Evolutionary conservation across 2,113 vertebrate genomes (phyloP), one percentile per base, ranked within the genome.

Genomic region (Eptatretus burgeri): DNA sequence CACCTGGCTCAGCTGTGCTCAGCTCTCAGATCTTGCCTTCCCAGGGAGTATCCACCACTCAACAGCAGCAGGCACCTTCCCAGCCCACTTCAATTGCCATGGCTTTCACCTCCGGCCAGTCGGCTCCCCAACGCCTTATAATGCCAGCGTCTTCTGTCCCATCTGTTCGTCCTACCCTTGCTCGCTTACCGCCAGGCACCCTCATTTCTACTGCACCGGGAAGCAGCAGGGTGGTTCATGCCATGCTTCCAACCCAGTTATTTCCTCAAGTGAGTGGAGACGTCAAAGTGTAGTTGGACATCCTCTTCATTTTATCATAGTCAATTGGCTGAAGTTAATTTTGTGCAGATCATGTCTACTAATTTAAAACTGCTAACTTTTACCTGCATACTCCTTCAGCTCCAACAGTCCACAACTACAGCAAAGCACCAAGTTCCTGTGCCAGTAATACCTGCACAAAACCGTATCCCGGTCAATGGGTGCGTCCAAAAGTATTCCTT

Each of bases 61-160:
- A 91, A 71, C 82, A 81, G 9, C 82, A 81, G 9, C 88, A 91
- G 67, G 27, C 27, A 41, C 27, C 27, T 41, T 41, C 27, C 27
- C 27, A 41, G 27, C 27, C 27, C 27, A 41, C 27, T 41, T 41
- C 27, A 41, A 3, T 41, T 41, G 27, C 27, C 27, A 41, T 41
- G 27, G 27, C 27, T 41, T 41, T 41, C 27, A 41, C 27, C 27
- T 41, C 27, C 7, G 27, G 27, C 27, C 27, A 41, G 27, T 41
- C 27, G 12, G 20, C 56, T 19, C 56, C 56, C 10, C 89, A 94
- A 62, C 77, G 91, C 50, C 83, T 98, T 27, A 94, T 96, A 71
- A 98, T 98, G 91, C 91, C 91, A 27, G 91, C 91, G 18, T 85
- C 89, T 1, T 81, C 85, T 19, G 77, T 98, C 64, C 83, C 85